These are phyloP conservation scores for Fopius arisanus DNA, from an alignment of 1,140 invertebrate species.

Conservation along the genomic window DNA sequence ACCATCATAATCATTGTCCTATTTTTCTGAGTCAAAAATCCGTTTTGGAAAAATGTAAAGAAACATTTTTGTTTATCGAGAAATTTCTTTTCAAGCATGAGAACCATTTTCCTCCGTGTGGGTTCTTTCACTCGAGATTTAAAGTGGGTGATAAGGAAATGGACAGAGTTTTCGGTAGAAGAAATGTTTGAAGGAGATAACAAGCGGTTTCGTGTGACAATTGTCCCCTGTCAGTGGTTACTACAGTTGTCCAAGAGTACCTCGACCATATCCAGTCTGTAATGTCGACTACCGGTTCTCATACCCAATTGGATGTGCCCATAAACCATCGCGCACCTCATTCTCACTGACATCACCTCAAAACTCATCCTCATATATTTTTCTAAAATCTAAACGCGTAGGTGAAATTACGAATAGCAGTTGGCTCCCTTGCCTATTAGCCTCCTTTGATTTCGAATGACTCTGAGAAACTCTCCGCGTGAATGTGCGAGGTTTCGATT, in stretches of 20 bases:
- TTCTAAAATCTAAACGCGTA: conserved; percentile 38
- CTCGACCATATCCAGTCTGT: conserved; percentile 55
- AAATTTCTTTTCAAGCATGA: too few species aligned
- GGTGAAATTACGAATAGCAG: conserved; percentile 56
- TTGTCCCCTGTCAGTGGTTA: conserved; percentile 14
- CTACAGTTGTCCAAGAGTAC: conserved; percentile 42
- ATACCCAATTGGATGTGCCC: conserved; percentile 17
- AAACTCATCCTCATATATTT: conserved; percentile 21
- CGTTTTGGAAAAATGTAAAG: too few species aligned
- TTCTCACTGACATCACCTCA: conserved; percentile 9
- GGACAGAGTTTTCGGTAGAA: background rate
- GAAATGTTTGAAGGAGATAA: background rate
- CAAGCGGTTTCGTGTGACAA: background rate
- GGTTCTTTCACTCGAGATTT: background rate
- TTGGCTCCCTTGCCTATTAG: conserved; percentile 52
- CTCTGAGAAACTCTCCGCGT: conserved; percentile 19
- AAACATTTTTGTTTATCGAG: too few species aligned
- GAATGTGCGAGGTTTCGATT: background rate
- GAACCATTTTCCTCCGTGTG: too few species aligned
- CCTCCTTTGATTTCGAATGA: conserved; percentile 46
- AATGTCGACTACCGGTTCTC: conserved; percentile 45
- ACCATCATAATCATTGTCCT: too few species aligned
- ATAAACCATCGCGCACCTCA: conserved; percentile 14
- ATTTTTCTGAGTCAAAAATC: too few species aligned
- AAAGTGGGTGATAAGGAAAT: background rate